Conservation (phyloP, 2,888 invertebrate species). For the Rhamnusium bicolor region DNA sequence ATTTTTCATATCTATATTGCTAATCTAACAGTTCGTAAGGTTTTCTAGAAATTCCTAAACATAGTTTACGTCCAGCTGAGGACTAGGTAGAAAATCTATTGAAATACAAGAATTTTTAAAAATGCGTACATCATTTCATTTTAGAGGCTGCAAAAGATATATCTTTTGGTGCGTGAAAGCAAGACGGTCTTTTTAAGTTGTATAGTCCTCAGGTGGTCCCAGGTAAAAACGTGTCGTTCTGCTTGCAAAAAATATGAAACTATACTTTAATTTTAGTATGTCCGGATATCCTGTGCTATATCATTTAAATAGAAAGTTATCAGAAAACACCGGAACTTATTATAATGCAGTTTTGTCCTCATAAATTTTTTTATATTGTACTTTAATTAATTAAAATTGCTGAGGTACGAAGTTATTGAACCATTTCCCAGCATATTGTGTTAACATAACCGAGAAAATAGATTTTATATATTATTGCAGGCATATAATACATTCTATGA, state of each 20-base stretch:
- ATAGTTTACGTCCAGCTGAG: constrained; percentile 11
- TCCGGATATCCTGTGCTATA: constrained; percentile 28
- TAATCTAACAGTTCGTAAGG: too few species aligned
- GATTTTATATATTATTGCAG: neutral
- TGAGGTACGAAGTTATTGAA: constrained; percentile 10
- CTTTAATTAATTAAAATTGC: constrained; percentile 19
- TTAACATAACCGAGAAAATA: neutral
- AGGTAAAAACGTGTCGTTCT: constrained; percentile 22
- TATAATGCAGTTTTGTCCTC: constrained; percentile 24
- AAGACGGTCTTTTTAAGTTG: constrained; percentile 13
- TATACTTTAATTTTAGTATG: constrained; percentile 15
- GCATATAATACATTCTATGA: too few species aligned
- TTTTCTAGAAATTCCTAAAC: neutral
- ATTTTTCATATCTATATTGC: too few species aligned
- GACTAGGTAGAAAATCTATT: constrained; percentile 15
- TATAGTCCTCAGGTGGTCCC: constrained; percentile 17
- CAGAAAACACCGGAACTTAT: constrained; percentile 30
- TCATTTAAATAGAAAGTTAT: constrained; percentile 24
- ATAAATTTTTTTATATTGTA: neutral
- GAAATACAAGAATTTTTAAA: neutral
- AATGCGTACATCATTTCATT: neutral
- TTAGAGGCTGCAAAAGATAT: constrained; percentile 4
- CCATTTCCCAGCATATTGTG: neutral
- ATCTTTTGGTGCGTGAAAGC: constrained; percentile 18
- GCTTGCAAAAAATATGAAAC: constrained; percentile 24